Conservation (phyloP, 1,140 invertebrate species). For the Calliopsis andreniformis region DNA sequence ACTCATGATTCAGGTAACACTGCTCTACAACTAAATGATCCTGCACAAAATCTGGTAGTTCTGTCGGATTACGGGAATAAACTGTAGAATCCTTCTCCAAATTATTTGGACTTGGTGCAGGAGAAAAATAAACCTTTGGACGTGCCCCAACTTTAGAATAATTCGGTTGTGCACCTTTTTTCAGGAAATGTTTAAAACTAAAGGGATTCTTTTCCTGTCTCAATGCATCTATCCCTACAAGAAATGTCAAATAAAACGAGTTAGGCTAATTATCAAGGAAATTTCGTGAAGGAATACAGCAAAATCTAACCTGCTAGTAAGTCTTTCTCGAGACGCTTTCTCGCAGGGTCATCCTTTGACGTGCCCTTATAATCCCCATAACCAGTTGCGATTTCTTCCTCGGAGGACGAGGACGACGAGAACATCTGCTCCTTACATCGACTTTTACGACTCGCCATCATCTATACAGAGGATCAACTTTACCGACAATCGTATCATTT, state of each 20-base stretch:
- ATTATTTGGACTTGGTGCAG: constrained; percentile 56
- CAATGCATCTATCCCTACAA: constrained; percentile 72
- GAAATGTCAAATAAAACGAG: not conserved
- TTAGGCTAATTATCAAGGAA: not conserved
- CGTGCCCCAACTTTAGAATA: constrained; percentile 82
- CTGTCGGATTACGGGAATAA: constrained; percentile 79
- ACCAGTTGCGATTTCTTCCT: constrained; percentile 35
- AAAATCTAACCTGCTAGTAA: constrained; percentile 56
- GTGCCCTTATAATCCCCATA: constrained; percentile 19
- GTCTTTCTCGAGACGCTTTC: constrained; percentile 25
- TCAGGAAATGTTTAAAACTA: constrained; percentile 91
- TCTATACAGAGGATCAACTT: constrained; percentile 42
- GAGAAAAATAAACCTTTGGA: constrained; percentile 82
- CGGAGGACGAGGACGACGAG: constrained; percentile 46
- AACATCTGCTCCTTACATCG: not conserved
- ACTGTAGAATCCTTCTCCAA: constrained; percentile 66
- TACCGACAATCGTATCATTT: constrained; percentile 56
- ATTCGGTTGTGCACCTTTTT: constrained; percentile 76
- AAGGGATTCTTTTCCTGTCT: constrained; percentile 88
- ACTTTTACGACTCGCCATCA: constrained; percentile 56
- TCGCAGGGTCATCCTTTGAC: constrained; percentile 15
- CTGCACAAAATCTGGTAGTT: constrained; percentile 84
- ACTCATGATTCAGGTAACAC: constrained; percentile 77
- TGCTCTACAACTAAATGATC: constrained; percentile 84
- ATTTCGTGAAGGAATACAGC: not conserved